Base-by-base conservation (phyloP, 2,888 invertebrate species). In the Epiblema foenella region DNA sequence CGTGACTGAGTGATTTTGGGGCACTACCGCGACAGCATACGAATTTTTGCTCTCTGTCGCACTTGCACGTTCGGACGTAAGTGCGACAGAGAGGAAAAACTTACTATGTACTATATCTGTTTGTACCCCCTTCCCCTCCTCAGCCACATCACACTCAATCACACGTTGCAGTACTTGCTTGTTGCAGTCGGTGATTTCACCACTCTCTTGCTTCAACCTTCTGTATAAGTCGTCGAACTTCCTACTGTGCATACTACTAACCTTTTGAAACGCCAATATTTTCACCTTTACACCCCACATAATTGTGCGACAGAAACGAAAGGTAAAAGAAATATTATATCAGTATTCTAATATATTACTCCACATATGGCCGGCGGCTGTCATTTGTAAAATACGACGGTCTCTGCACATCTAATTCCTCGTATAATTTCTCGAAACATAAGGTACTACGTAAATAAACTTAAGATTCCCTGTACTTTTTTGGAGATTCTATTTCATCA, bases 281-380 rank as follows among this genome's bases (percentile, higher is more conserved):
- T 49, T 63, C 51, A 18, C 62, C 24, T 42, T n/a, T 24, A 46
- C 17, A 12, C 24, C 18, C 1, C 29, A 29, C 17, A 2, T 33
- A 37, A 51, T 52, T 51, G 49, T 52, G 37, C 51, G 18, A 20
- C 12, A 52, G 15, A 37, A 51, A 37, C 52, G 17, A 10, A 49
- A 51, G 63, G 63, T 63, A 63, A 63, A 1, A 5, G 2, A 24
- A 11, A 24, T 51, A 51, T 17, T 33, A 29, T 46, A 33, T 52
- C 18, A 5, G 20, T 59, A 20, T 39, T 52, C 1, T 37, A 39
- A 20, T 12, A 37, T 52, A 51, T 18, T 39, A 20, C 7, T 29
- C 18, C 20, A 18, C 51, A 52, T 37, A 52, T 52, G 63, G 52
- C 37, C 37, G 63, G 52, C 51, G 33, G 18, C 51, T 33, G 63